Percentiles rank a stretch among this genome's conserved stretches.
Conservation (phyloP, 2,888 invertebrate genomes). For the Scaptomyza caliginosa region DNA sequence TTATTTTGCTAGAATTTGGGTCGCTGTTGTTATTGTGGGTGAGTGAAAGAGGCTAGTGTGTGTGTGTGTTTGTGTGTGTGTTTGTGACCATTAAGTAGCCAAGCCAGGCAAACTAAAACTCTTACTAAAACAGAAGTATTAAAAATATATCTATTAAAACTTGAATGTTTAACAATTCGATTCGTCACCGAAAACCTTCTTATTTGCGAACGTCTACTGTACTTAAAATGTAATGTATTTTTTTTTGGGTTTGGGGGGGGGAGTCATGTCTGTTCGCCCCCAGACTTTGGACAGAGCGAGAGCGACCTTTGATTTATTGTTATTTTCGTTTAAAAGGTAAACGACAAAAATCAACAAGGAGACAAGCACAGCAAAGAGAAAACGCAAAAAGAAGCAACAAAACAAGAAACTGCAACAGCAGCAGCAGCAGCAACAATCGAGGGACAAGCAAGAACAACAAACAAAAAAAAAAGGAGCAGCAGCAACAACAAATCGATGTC, state of each 20-base stretch:
- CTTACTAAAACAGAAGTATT: too few relatives aligned
- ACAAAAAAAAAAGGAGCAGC: constrained; percentile 26
- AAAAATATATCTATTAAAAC: not conserved
- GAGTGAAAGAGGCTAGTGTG: constrained; percentile 1
- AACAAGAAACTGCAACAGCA: constrained; percentile 26
- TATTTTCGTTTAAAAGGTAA: constrained; percentile 80
- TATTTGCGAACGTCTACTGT: constrained; percentile 7
- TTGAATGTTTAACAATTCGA: not conserved
- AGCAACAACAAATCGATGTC: constrained; percentile 72
- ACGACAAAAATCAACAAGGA: constrained; percentile 76
- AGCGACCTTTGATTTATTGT: constrained; percentile 75
- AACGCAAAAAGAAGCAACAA: constrained; percentile 27
- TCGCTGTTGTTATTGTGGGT: constrained; percentile 27
- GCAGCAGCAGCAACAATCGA: constrained; percentile 30
- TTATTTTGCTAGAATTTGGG: constrained; percentile 15
- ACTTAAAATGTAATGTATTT: constrained; percentile 41
- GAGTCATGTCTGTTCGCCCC: not conserved
- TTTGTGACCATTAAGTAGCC: constrained; percentile 4
- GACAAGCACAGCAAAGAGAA: constrained; percentile 38
- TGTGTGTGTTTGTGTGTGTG: constrained; percentile 2
- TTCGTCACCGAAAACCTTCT: not conserved
- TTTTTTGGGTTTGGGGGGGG: constrained; percentile 3
- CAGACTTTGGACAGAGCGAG: constrained; percentile 38
- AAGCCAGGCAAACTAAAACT: constrained; percentile 8
- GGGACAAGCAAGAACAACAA: constrained; percentile 19